Evolutionary conservation across 2,113 vertebrate species (phyloP).

Genomic region (Geococcyx californianus): DNA sequence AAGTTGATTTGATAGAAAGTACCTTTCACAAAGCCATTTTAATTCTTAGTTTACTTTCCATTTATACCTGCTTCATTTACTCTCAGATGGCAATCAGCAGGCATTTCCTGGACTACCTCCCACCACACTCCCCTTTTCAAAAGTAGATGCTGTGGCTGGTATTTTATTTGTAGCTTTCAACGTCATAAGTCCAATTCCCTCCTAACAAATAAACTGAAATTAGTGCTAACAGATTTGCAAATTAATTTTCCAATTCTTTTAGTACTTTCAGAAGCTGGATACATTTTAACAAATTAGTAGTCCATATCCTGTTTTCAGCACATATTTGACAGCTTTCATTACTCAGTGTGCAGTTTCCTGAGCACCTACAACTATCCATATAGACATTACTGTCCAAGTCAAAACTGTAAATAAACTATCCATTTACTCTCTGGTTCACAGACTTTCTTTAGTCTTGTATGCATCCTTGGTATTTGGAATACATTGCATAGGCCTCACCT

Average conservation of each 20-base stretch:
- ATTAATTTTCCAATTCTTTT: not conserved
- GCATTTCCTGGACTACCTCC: not conserved
- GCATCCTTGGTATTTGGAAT: not conserved
- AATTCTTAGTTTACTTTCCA: not conserved
- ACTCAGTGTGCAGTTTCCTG: not conserved
- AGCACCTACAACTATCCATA: not conserved
- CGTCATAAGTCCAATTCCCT: not conserved
- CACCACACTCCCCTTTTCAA: not conserved
- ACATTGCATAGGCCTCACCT: not conserved
- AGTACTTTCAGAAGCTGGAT: not conserved
- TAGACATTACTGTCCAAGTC: not conserved
- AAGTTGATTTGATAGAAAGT: not conserved
- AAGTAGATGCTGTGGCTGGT: not conserved
- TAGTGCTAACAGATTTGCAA: not conserved
- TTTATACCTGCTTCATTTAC: not conserved
- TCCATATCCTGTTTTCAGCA: not conserved
- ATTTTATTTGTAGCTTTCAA: not conserved
- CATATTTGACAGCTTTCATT: not conserved
- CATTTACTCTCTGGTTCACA: not conserved
- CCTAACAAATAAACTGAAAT: not conserved
- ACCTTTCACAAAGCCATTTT: not conserved
- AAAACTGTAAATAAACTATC: not conserved
- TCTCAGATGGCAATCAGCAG: no score
- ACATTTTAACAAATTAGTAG: not conserved
- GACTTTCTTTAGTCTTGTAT: not conserved